Evolutionary conservation across 2,888 invertebrate genomes (phyloP).

Genomic region (Drosophila siamana): DNA sequence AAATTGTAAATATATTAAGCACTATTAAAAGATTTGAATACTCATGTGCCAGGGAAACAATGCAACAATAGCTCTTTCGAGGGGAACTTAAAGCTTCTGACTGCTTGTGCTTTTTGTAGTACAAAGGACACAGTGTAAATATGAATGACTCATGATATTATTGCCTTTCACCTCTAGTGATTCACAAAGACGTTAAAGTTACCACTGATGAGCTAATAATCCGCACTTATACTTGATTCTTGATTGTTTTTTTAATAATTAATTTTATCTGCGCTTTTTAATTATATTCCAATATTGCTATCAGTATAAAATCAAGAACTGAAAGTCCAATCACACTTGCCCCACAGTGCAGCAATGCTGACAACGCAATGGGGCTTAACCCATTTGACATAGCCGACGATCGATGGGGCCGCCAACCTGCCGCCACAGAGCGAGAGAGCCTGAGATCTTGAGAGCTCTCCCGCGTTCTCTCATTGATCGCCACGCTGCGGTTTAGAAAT

Average conservation of each 20-base stretch:
- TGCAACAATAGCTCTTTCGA: neutral
- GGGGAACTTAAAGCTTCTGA: neutral
- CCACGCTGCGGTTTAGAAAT: conserved; percentile 8
- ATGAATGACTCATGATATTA: neutral
- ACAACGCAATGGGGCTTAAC: conserved; percentile 59
- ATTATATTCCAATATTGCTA: neutral
- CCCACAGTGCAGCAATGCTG: conserved; percentile 50
- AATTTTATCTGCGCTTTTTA: too few relatives aligned
- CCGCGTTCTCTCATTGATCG: conserved; percentile 17
- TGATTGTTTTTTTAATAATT: neutral
- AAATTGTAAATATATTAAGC: too few relatives aligned
- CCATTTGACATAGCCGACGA: conserved; percentile 55
- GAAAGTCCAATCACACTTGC: neutral
- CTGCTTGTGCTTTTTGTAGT: neutral
- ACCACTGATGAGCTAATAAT: neutral
- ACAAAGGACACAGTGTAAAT: neutral
- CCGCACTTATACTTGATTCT: neutral
- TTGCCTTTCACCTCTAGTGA: neutral
- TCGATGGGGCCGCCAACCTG: conserved; percentile 21
- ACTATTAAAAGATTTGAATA: neutral
- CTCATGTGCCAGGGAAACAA: neutral
- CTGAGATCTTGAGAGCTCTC: conserved; percentile 14
- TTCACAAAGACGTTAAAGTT: neutral
- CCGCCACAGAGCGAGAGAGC: neutral
- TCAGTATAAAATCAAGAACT: neutral